Base-by-base conservation (phyloP, 2,888 invertebrate genomes). In the Aplocera efformata region DNA sequence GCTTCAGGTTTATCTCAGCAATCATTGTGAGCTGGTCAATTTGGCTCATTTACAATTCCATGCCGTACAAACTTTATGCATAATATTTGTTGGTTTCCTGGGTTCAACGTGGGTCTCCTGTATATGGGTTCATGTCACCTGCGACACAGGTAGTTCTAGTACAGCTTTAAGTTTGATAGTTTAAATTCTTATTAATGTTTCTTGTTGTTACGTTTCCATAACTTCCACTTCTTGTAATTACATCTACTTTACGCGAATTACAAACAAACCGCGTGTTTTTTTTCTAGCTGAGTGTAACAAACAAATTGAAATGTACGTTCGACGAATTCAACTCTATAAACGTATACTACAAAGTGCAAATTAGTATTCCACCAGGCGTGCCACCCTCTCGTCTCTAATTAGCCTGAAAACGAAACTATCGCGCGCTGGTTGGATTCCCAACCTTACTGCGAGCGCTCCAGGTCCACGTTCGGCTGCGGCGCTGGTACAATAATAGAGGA, bases 331-430 rank as follows among this genome's bases (percentile, higher is more conserved):
- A 41, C 48, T 58, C 53, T 67, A 58, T 37, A 11, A 3, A 7
- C 29, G 25, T 43, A 42, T 46, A 25, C 32, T n/a, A 48, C 70
- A 78, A 53, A 58, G 74, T 60, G 60, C 52, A 69, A 65, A 70
- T 63, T 79, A 51, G 60, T 57, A 60, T 60, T 58, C 44, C 34
- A 21, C 37, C 22, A 37, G 41, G 42, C 49, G 56, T 53, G 54
- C 59, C 67, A 69, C 78, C 70, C 74, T 68, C 60, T 68, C 60
- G 69, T 57, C 65, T 67, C 80, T 85, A 83, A 85, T 85, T 85
- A 86, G 85, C 85, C 74, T 82, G 74, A 78, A 81, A 82, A 79
- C 72, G 68, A 70, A 68, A 70, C 71, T 66, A 67, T 63, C 48
- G 17, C 21, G 10, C 6, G 6, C 9, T 8, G 9, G 27, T 34